A percentile compares a stretch with the other conserved stretches of the same genome.
These are phyloP conservation scores for Odontesthes bonariensis DNA, from an alignment of 2,113 vertebrate genomes.

Conservation along the genomic window DNA sequence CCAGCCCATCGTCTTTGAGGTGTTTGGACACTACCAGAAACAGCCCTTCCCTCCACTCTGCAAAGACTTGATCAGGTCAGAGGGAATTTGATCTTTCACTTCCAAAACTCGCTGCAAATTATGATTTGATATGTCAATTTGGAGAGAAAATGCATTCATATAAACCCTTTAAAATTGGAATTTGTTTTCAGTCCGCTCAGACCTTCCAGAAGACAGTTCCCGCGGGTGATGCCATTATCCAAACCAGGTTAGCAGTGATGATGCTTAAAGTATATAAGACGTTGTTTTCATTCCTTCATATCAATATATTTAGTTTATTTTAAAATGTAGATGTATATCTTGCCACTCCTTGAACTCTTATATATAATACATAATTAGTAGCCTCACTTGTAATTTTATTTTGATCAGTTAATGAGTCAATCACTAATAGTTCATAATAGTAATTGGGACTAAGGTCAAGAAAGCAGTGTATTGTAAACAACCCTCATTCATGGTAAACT, in stretches of 20 bases:
- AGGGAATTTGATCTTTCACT: not conserved
- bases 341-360: too few species aligned
- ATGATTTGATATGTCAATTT: not conserved
- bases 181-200: constrained; percentile 88
- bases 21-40: constrained; percentile 98
- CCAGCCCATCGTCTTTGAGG: constrained; percentile 98
- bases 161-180: not conserved
- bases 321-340: too few species aligned
- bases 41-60: constrained; percentile 95
- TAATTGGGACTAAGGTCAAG: too few species aligned
- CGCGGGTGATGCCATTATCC: constrained; percentile 94
- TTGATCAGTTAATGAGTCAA: too few species aligned
- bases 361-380: too few species aligned
- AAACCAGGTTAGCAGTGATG: constrained; percentile 90
- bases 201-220: constrained; percentile 94
- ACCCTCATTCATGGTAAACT: too few species aligned
- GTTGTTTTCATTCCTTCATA: too few species aligned
- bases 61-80: constrained; percentile 95
- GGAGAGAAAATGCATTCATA: not conserved
- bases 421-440: too few species aligned
- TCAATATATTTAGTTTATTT: too few species aligned
- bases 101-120: not conserved
- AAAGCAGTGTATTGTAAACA: too few species aligned
- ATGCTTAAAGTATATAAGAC: not conserved
- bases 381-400: too few species aligned